phyloP scores from a whole-genome alignment of 1,140 invertebrate genomes.

The Drosophila grimshawi region DNA sequence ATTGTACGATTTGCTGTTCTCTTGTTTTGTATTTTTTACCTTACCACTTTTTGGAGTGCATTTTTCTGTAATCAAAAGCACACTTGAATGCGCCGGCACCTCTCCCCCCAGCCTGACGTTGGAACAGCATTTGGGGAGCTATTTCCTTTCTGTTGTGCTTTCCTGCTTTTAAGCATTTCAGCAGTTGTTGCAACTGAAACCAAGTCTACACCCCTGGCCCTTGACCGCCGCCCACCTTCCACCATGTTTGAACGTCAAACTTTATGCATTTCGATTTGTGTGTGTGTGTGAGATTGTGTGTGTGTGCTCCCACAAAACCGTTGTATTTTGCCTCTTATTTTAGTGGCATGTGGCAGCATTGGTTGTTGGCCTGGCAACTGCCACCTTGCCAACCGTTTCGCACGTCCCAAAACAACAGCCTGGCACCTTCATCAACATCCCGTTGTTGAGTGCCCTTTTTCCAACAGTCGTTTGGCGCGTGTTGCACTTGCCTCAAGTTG shows the following conservation, averaged over 20 bases:
- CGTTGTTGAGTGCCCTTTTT: slow-evolving; percentile 69
- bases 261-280: slow-evolving; percentile 45
- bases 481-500: slow-evolving; percentile 63
- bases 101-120: neutral
- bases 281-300: slow-evolving; percentile 8
- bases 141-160: slow-evolving; percentile 42
- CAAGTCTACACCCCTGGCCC: neutral
- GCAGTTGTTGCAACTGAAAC: slow-evolving; percentile 72
- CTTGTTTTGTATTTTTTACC: slow-evolving; percentile 22
- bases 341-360: slow-evolving; percentile 42
- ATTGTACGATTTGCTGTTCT: slow-evolving; percentile 58
- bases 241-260: slow-evolving; percentile 15
- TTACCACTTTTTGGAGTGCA: slow-evolving; percentile 75
- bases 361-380: slow-evolving; percentile 28
- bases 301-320: neutral
- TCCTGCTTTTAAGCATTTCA: slow-evolving; percentile 75
- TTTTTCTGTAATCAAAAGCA: slow-evolving; percentile 78
- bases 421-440: slow-evolving; percentile 30
- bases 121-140: slow-evolving; percentile 2
- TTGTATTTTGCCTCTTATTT: slow-evolving; percentile 33
- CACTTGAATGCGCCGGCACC: slow-evolving; percentile 50
- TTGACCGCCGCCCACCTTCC: neutral
- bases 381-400: neutral
- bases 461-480: slow-evolving; percentile 70
- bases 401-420: neutral